A percentile compares a stretch with the other conserved stretches of the same genome.
phyloP scores from a whole-genome alignment of 1,140 invertebrate species.

The Coptotermes formosanus region DNA sequence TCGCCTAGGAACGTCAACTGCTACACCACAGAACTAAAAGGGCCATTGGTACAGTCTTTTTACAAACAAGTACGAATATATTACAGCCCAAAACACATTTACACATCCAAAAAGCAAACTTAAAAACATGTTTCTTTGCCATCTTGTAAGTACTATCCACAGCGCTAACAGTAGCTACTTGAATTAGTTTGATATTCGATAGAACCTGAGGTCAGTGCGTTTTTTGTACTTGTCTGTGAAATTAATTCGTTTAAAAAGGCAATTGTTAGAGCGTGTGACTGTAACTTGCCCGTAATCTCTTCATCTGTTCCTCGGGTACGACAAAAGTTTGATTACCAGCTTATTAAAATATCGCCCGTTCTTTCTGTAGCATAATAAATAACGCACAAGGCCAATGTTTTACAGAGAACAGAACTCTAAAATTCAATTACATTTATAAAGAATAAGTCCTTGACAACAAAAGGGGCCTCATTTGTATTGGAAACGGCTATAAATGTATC shows the following conservation, averaged over 20 bases:
- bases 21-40: neutral
- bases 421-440: neutral
- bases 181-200: too few relatives aligned
- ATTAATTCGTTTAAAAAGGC: neutral
- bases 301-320: neutral
- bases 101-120: too few relatives aligned
- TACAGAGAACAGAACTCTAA: neutral
- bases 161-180: too few relatives aligned
- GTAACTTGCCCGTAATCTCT: neutral
- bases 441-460: neutral
- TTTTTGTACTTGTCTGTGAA: too few relatives aligned
- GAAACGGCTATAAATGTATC: constrained; percentile 2
- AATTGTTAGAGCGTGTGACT: neutral
- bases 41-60: neutral
- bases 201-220: too few relatives aligned
- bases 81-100: too few relatives aligned
- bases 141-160: too few relatives aligned
- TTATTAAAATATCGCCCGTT: constrained; percentile 7
- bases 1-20: neutral
- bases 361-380: neutral
- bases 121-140: too few relatives aligned
- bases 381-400: neutral
- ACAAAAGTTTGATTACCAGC: neutral
- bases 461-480: neutral
- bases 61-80: neutral